phyloP scores from a whole-genome alignment of 1,140 invertebrate genomes.

The Drosophila virilis region DNA sequence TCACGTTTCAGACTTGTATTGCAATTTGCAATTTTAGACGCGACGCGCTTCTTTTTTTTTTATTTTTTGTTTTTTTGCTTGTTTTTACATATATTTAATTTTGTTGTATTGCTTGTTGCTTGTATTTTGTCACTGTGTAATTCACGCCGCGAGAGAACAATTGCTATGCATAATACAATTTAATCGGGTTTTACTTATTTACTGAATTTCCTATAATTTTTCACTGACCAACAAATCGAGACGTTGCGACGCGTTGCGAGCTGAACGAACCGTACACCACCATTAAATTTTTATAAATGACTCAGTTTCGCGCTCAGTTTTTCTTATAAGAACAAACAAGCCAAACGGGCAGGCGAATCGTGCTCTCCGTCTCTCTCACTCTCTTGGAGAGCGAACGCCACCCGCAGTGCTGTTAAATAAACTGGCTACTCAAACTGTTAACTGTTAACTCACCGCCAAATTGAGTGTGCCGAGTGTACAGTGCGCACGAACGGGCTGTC shows the following conservation, averaged over 20 bases:
- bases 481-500: slow-evolving; percentile 17
- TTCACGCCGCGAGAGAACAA: slow-evolving; percentile 43
- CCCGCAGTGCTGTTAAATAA: slow-evolving; percentile 31
- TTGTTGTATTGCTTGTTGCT: slow-evolving; percentile 12
- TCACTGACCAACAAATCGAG: slow-evolving; percentile 60
- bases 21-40: slow-evolving; percentile 60
- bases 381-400: slow-evolving; percentile 18
- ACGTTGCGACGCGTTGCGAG: slow-evolving; percentile 60
- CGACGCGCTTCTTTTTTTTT: slow-evolving; percentile 34
- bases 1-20: slow-evolving; percentile 67
- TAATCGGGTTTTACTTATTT: slow-evolving; percentile 37
- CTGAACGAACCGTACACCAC: slow-evolving; percentile 74
- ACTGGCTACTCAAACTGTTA: slow-evolving; percentile 25
- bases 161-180: slow-evolving; percentile 39
- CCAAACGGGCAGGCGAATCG: slow-evolving; percentile 3
- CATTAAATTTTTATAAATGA: slow-evolving; percentile 72
- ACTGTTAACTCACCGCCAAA: slow-evolving; percentile 13
- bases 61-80: slow-evolving; percentile 18
- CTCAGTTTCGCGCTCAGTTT: slow-evolving; percentile 51
- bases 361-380: slow-evolving; percentile 10
- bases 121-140: slow-evolving; percentile 40
- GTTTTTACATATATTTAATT: slow-evolving; percentile 2
- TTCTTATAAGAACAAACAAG: slow-evolving; percentile 52
- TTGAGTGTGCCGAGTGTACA: slow-evolving; percentile 20
- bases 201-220: slow-evolving; percentile 59